These are phyloP conservation scores for Melitaea athalia DNA, from an alignment of 2,888 invertebrate genomes.

Conservation along the genomic window DNA sequence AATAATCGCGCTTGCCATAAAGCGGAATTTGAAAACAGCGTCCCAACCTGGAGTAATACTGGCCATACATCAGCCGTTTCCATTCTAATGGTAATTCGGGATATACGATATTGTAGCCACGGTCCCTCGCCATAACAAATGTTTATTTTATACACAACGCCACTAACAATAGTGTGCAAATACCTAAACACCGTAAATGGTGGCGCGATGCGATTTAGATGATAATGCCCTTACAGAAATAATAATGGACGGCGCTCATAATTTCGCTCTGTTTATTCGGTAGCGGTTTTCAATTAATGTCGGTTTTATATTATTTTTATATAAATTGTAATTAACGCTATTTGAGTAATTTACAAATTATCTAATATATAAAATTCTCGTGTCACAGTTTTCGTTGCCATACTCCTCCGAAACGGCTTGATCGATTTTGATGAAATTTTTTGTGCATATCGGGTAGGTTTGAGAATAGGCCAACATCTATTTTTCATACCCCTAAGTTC, in stretches of 20 bases:
- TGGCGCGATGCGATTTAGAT: constrained; percentile 81
- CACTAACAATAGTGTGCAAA: constrained; percentile 82
- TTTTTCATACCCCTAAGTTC: no score
- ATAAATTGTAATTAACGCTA: background rate
- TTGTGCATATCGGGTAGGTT: no score
- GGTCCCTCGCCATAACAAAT: constrained; percentile 76
- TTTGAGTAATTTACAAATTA: background rate
- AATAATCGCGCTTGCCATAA: constrained; percentile 32
- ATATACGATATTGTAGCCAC: constrained; percentile 75
- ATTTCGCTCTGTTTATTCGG: constrained; percentile 61
- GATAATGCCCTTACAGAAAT: constrained; percentile 75
- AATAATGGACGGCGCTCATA: constrained; percentile 70
- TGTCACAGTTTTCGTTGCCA: no score
- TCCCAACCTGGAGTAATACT: constrained; percentile 51
- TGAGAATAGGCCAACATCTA: no score
- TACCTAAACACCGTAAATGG: constrained; percentile 80
- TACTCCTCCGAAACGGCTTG: no score
- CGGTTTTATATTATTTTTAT: constrained; percentile 36
- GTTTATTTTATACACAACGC: constrained; percentile 82
- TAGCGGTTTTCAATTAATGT: constrained; percentile 47
- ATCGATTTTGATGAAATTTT: no score
- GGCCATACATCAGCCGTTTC: constrained; percentile 75
- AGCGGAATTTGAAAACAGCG: constrained; percentile 44
- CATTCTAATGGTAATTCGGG: constrained; percentile 80
- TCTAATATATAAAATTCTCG: no score